Evolutionary conservation across 2,113 vertebrate genomes (phyloP), one percentile per base, ranked within the genome.

Genomic region (Thomomys bottae): DNA sequence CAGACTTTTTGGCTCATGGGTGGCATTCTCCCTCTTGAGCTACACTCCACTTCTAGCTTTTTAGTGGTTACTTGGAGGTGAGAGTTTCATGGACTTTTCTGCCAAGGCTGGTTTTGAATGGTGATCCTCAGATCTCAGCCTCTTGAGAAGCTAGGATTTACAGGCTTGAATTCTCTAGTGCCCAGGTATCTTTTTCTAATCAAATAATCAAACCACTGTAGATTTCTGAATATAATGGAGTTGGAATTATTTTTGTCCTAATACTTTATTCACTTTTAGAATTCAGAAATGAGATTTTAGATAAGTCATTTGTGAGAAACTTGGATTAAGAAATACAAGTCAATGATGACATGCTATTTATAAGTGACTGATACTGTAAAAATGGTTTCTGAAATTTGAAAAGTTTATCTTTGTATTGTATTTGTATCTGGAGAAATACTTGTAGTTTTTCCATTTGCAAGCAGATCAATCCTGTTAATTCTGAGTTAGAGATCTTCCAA

Each of bases 401-500:
- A 45, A 88, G 67, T 12, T 4, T 57, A 94, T 24, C 64, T 77
- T 96, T 96, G 42, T 73, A 92, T 94, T 57, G 93, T 54, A 85
- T 95, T 91, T 94, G 45, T 89, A 75, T 94, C 95, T 96, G 77
- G 23, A 93, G 75, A 26, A 59, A n/a, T 82, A 78, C 68, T 54
- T 54, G 49, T 64, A 73, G 84, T 96, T 97, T 90, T 80, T 96
- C 57, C 88, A 76, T 93, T 96, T 92, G 87, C 30, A 8, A 88
- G 92, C 24, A 73, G 83, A 95, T 96, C 95, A 97, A 94, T 97
- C 95, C 92, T 86, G 30, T 95, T 94, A 95, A 84, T 94, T 96
- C 82, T 97, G 95, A 87, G 87, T 93, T 96, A 15, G 8, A 96
- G 91, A 97, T 96, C 97, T 97, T 75, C 94, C 87, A 92, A 92